Evolutionary conservation across 2,797 vertebrate species (phyloP).

Genomic region (Leptoclinus maculatus): DNA sequence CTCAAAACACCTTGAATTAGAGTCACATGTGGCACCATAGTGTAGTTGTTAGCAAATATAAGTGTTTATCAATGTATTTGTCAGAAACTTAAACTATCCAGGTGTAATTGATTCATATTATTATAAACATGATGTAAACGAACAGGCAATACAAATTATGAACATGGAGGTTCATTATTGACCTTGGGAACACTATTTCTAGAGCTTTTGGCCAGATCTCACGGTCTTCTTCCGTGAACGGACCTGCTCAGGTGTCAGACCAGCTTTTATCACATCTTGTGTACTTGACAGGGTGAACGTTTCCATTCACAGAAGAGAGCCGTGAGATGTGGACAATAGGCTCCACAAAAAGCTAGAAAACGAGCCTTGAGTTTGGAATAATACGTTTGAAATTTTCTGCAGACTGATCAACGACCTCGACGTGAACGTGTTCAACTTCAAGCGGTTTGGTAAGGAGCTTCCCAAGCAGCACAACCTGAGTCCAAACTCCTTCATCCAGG

Average conservation of each 20-base stretch:
- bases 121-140: background rate
- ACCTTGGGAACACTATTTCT: background rate
- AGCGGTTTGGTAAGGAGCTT: conserved; percentile 86
- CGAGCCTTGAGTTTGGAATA: background rate
- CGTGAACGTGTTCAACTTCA: conserved; percentile 88
- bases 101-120: background rate
- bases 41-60: background rate
- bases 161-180: background rate
- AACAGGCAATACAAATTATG: background rate
- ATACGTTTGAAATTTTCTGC: conserved; percentile 8
- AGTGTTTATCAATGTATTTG: background rate
- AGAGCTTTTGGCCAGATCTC: background rate
- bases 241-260: background rate
- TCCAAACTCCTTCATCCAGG: conserved; percentile 88
- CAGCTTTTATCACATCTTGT: background rate
- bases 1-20: background rate
- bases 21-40: background rate
- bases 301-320: background rate
- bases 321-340: background rate
- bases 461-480: conserved; percentile 83
- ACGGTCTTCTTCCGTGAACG: background rate
- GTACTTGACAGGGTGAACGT: background rate
- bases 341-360: background rate
- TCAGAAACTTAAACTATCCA: background rate
- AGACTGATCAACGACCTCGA: conserved; percentile 90